A percentile compares a stretch with the other conserved stretches of the same genome.
Evolutionary conservation across 2,888 invertebrate species (phyloP).

Genomic region (Acanthococcus lagerstroemiae): DNA sequence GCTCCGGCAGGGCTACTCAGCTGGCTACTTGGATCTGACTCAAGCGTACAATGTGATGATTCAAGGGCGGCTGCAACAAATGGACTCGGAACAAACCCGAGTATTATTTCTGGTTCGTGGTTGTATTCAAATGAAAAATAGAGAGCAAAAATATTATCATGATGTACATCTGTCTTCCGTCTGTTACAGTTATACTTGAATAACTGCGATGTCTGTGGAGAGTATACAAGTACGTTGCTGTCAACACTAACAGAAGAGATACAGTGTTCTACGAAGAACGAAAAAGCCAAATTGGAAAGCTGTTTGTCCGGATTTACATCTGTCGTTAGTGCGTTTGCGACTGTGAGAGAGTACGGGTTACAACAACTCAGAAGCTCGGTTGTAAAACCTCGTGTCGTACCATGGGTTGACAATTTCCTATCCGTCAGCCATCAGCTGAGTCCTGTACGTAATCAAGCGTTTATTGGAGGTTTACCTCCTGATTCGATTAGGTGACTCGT

Average conservation of each 20-base stretch:
- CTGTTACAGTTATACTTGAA: constrained; percentile 53
- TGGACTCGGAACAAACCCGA: constrained; percentile 67
- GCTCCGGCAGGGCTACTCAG: constrained; percentile 66
- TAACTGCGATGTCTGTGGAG: constrained; percentile 83
- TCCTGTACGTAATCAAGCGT: constrained; percentile 7
- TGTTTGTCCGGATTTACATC: constrained; percentile 53
- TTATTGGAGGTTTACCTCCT: not conserved
- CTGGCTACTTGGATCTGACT: constrained; percentile 63
- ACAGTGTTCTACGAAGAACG: constrained; percentile 51
- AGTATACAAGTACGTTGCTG: constrained; percentile 79
- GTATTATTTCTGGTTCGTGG: constrained; percentile 60
- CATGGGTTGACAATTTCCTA: constrained; percentile 72
- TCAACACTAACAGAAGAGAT: constrained; percentile 63
- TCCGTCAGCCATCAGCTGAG: constrained; percentile 61
- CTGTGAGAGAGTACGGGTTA: constrained; percentile 67
- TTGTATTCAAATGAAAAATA: too few species aligned
- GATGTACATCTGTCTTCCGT: not conserved
- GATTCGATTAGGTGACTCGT: not conserved
- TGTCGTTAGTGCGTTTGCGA: constrained; percentile 50
- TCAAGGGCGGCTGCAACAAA: constrained; percentile 61
- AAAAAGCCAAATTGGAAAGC: constrained; percentile 61
- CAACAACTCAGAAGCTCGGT: constrained; percentile 67
- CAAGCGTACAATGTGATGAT: constrained; percentile 77
- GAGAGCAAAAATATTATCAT: too few species aligned
- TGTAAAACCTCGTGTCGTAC: constrained; percentile 72